Percentiles rank a stretch among this genome's conserved stretches.
phyloP scores from a whole-genome alignment of 1,140 invertebrate genomes.

The Eueides isabella region DNA sequence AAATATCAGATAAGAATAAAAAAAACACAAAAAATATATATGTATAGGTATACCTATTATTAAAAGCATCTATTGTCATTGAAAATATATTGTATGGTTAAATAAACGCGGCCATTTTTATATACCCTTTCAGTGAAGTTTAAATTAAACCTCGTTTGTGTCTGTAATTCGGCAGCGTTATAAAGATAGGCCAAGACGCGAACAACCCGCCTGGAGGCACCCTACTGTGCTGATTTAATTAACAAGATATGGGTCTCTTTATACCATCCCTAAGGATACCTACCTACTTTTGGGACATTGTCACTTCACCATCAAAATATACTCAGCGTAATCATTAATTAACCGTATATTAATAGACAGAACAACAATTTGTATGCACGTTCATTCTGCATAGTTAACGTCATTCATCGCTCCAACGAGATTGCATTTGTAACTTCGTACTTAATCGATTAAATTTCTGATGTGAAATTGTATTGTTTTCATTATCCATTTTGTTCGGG shows the following conservation, averaged over 20 bases:
- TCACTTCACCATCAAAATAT: conserved; percentile 34
- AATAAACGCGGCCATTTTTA: conserved; percentile 59
- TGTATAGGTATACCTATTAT: too few species aligned
- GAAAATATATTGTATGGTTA: conserved; percentile 49
- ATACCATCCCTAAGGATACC: conserved; percentile 62
- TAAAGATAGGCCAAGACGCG: conserved; percentile 62
- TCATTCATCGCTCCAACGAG: conserved; percentile 48
- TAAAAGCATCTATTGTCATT: conserved; percentile 38
- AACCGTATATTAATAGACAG: not conserved
- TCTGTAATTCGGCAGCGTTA: conserved; percentile 71
- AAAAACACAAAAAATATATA: too few species aligned
- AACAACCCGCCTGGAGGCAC: conserved; percentile 60
- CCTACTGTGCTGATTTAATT: conserved; percentile 79
- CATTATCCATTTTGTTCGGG: conserved; percentile 75
- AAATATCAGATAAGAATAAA: not conserved
- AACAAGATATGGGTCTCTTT: conserved; percentile 79
- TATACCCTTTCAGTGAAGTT: conserved; percentile 64
- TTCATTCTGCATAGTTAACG: conserved; percentile 32
- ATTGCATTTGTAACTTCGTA: conserved; percentile 62
- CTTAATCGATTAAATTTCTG: conserved; percentile 74
- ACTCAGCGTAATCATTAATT: not conserved
- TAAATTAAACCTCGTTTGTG: conserved; percentile 73
- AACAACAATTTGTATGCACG: conserved; percentile 30
- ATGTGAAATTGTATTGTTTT: conserved; percentile 77
- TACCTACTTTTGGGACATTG: conserved; percentile 68